These are phyloP conservation scores for Hemicordylus capensis DNA, from an alignment of 2,113 vertebrate species.

Conservation along the genomic window DNA sequence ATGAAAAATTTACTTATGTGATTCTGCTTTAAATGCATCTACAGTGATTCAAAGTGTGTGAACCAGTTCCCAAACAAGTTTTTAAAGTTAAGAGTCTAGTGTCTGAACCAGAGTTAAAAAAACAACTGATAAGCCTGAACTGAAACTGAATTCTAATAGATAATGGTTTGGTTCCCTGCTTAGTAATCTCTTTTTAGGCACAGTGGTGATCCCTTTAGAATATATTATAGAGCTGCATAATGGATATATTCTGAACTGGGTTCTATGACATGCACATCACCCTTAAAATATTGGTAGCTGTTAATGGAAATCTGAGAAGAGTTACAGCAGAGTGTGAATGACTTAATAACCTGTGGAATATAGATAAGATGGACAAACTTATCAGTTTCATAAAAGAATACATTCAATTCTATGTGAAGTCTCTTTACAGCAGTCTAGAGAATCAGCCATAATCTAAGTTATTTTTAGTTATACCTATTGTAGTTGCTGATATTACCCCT, in stretches of 20 bases:
- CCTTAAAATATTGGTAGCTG: background rate
- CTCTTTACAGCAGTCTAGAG: background rate
- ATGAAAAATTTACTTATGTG: slow-evolving; percentile 21
- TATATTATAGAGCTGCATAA: background rate
- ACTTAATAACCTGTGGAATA: background rate
- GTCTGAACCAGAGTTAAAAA: too few species aligned
- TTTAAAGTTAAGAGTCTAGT: too few species aligned
- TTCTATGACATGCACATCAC: background rate
- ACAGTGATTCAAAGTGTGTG: too few species aligned
- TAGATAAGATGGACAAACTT: background rate
- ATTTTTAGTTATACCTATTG: background rate
- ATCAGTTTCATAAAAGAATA: background rate
- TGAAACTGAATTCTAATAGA: too few species aligned
- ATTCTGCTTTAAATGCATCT: too few species aligned
- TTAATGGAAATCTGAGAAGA: background rate
- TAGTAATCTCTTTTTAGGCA: background rate
- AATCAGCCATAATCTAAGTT: background rate
- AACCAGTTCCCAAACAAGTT: too few species aligned
- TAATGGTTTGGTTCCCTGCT: too few species aligned
- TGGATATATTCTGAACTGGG: background rate
- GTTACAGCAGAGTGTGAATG: background rate
- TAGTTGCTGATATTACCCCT: background rate
- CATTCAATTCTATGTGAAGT: background rate
- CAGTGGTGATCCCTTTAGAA: background rate
- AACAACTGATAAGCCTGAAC: too few species aligned